Conservation (phyloP, 2,797 vertebrate genomes). For the Poecilia wingei region DNA sequence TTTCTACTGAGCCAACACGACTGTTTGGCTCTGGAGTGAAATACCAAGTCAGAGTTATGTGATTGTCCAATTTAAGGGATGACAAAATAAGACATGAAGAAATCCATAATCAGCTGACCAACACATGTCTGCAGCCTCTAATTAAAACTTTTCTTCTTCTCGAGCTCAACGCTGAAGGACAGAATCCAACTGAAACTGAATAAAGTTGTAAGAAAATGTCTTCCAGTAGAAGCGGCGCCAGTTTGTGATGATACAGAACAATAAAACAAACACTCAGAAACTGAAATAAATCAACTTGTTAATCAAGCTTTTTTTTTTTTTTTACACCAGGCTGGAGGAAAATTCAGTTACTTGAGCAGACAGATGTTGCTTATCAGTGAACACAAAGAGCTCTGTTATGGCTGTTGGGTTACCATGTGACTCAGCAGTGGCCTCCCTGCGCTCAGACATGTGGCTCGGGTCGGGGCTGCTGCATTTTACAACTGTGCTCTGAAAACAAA, state of each 20-base stretch:
- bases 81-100: background rate
- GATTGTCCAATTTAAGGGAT: background rate
- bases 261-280: background rate
- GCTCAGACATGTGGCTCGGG: slow-evolving; percentile 46
- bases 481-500: slow-evolving; percentile 22
- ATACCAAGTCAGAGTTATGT: background rate
- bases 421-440: slow-evolving; percentile 62
- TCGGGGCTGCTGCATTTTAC: slow-evolving; percentile 26
- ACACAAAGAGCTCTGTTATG: slow-evolving; percentile 69
- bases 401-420: slow-evolving; percentile 62
- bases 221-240: slow-evolving; percentile 5
- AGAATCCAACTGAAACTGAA: slow-evolving; percentile 13
- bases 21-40: background rate
- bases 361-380: slow-evolving; percentile 73
- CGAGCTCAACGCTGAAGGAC: slow-evolving; percentile 14
- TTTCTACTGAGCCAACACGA: background rate
- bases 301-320: slow-evolving; percentile 13
- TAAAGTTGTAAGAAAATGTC: slow-evolving; percentile 1
- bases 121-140: slow-evolving; percentile 16
- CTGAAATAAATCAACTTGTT: slow-evolving; percentile 8
- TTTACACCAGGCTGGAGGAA: slow-evolving; percentile 24
- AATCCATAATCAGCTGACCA: slow-evolving; percentile 24
- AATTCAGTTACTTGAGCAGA: slow-evolving; percentile 59
- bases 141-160: slow-evolving; percentile 26
- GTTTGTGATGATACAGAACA: slow-evolving; percentile 14